A percentile compares a stretch with the other conserved stretches of the same genome.
Conservation (phyloP, 2,113 vertebrate species). For the Halcyon malimbica region DNA sequence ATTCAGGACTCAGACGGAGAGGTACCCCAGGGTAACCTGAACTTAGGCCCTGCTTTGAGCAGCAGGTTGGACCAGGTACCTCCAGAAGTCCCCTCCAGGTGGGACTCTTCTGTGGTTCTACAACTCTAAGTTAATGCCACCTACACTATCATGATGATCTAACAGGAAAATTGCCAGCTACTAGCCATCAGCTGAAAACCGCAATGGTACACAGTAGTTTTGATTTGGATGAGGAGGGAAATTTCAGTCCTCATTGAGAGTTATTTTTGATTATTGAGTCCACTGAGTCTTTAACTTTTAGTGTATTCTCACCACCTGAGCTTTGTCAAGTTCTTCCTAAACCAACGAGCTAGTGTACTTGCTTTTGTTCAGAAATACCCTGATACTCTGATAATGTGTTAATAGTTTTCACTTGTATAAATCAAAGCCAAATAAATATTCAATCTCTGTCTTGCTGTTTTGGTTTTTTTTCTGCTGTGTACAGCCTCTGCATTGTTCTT, state of each 20-base stretch:
- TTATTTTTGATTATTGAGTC: background rate
- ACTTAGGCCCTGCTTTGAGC: accelerated
- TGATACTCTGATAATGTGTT: accelerated
- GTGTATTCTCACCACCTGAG: background rate
- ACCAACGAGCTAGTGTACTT: background rate
- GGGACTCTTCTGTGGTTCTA: background rate
- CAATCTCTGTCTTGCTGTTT: background rate
- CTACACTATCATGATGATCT: background rate
- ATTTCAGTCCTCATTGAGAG: background rate
- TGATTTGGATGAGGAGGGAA: background rate
- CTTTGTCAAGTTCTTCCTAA: background rate
- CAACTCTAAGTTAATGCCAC: background rate
- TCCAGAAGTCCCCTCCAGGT: background rate
- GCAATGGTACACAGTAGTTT: background rate
- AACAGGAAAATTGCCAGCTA: background rate
- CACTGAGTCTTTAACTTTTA: background rate
- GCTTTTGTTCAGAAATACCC: background rate
- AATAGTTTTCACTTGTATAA: background rate
- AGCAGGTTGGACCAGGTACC: background rate
- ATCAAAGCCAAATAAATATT: background rate
- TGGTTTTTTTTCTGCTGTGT: background rate
- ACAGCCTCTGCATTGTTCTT: background rate
- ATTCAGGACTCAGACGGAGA: background rate
- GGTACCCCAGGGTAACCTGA: background rate
- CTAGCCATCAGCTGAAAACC: background rate